phyloP scores from a whole-genome alignment of 23 tunicate species.

The Styela plicata region DNA sequence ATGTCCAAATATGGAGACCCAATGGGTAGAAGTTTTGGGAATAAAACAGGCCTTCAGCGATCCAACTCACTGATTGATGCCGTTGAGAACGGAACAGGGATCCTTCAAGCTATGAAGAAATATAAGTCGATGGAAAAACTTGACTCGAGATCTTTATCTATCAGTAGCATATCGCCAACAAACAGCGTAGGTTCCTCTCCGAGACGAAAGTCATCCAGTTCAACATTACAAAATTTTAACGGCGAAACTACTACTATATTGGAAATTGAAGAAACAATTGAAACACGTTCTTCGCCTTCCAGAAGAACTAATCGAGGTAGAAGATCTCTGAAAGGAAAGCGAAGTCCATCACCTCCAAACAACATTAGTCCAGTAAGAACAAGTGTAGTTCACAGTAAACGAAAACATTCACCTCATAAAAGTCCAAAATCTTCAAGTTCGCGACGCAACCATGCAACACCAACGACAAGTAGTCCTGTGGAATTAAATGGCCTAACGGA shows the following conservation, averaged over 20 bases:
- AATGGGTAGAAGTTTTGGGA: conserved; percentile 1
- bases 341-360: conserved; percentile 30
- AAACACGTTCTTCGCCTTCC: not conserved
- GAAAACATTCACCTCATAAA: conserved; percentile 26
- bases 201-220: not conserved
- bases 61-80: conserved; percentile 9
- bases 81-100: not conserved
- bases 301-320: conserved; percentile 16
- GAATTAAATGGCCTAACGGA: not conserved
- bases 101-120: conserved; percentile 1
- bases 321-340: conserved; percentile 10
- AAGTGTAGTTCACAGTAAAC: conserved; percentile 21
- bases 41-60: not conserved
- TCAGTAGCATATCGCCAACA: not conserved
- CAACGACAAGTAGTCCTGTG: not conserved
- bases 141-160: not conserved
- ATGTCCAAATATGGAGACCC: conserved; percentile 36
- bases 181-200: not conserved
- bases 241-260: not conserved
- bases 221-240: not conserved
- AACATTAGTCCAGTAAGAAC: conserved; percentile 29
- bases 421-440: not conserved
- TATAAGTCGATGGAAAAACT: conserved; percentile 28
- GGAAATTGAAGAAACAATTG: not conserved
- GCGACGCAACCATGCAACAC: not conserved